Evolutionary conservation across 2,888 invertebrate species (phyloP).

Genomic region (Neocrepidodera transversa): DNA sequence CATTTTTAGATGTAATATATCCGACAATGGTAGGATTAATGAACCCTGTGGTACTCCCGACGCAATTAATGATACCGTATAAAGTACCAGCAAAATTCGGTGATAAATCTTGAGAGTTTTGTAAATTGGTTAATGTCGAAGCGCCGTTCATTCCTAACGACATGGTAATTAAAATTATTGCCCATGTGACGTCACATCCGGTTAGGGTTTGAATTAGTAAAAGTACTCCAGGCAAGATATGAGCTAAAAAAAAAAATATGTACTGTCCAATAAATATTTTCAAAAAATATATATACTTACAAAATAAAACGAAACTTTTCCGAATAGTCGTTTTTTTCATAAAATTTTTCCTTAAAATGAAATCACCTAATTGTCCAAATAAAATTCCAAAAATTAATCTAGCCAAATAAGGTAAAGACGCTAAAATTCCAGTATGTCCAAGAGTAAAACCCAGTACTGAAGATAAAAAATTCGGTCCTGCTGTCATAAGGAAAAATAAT

Average conservation of each 20-base stretch:
- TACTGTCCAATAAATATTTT: too few relatives aligned
- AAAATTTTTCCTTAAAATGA: constrained; percentile 62
- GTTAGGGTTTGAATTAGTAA: constrained; percentile 65
- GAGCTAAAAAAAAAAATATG: constrained; percentile 50
- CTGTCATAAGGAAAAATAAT: constrained; percentile 76
- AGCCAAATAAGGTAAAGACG: constrained; percentile 75
- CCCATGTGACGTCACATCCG: constrained; percentile 69
- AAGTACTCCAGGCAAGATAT: constrained; percentile 62
- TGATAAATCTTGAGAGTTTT: constrained; percentile 71
- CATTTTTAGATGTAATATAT: constrained; percentile 56
- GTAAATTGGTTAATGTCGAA: constrained; percentile 57
- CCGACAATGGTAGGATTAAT: constrained; percentile 75
- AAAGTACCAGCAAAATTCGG: constrained; percentile 77
- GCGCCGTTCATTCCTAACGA: constrained; percentile 69
- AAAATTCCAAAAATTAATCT: constrained; percentile 72
- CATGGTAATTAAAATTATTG: constrained; percentile 70
- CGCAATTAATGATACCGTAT: constrained; percentile 76
- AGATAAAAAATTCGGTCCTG: constrained; percentile 77
- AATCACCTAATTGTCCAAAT: constrained; percentile 75
- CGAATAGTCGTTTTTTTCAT: constrained; percentile 66
- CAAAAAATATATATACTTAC: too few relatives aligned
- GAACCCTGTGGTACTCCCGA: constrained; percentile 75
- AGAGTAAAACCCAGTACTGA: constrained; percentile 75
- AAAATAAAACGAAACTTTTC: constrained; percentile 72
- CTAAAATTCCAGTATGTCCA: constrained; percentile 73